These are phyloP conservation scores for Troides oblongomaculatus DNA, from an alignment of 2,888 invertebrate species.

Conservation along the genomic window DNA sequence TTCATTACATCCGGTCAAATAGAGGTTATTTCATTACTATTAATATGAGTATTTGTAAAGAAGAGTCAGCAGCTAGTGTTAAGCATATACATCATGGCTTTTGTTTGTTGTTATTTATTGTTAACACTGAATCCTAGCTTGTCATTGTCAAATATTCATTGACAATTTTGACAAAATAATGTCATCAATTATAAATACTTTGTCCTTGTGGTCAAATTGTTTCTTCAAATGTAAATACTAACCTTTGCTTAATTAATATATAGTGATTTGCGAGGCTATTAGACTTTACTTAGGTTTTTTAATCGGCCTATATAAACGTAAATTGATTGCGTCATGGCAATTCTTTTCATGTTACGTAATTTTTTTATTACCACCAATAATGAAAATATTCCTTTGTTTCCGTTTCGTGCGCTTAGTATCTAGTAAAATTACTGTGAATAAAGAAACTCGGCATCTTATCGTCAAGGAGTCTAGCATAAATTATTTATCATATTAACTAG, in stretches of 20 bases:
- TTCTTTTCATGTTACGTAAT: not conserved
- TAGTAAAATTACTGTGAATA: no score
- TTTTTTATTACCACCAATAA: no score
- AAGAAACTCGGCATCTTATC: no score
- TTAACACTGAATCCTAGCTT: constrained; percentile 28
- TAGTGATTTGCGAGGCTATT: no score
- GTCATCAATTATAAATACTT: constrained; percentile 23
- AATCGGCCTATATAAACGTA: no score
- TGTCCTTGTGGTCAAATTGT: not conserved
- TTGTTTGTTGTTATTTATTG: constrained; percentile 26
- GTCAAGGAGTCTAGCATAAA: no score
- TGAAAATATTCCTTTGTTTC: no score
- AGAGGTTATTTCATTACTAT: constrained; percentile 37
- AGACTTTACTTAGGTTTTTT: no score
- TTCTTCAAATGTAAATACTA: not conserved
- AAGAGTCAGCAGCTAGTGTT: not conserved
- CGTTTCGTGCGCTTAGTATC: no score
- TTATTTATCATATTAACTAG: no score
- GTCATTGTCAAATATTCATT: constrained; percentile 42
- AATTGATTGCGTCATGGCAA: not conserved
- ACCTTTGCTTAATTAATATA: no score
- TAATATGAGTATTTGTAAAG: not conserved
- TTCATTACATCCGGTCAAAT: constrained; percentile 42
- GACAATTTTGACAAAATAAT: constrained; percentile 41
- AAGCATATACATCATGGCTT: not conserved